Percentiles rank a stretch among this genome's conserved stretches.
These are phyloP conservation scores for Pampus argenteus DNA, from an alignment of 2,797 vertebrate genomes.

Conservation along the genomic window DNA sequence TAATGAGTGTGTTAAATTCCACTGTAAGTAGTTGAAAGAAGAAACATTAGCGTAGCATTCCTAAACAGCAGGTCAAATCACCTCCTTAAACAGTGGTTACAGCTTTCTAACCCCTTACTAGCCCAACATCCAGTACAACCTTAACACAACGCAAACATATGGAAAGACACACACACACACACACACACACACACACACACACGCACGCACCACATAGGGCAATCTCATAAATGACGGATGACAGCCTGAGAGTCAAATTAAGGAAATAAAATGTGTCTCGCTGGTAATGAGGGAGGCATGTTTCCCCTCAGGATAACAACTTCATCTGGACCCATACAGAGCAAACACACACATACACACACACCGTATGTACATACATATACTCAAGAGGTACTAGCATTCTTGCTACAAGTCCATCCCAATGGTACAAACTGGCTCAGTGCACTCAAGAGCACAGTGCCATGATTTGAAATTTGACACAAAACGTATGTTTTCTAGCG, in stretches of 20 bases:
- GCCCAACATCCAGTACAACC: slow-evolving; percentile 27
- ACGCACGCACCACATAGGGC: slow-evolving; percentile 27
- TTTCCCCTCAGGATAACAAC: slow-evolving; percentile 78
- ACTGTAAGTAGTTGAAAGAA: slow-evolving; percentile 79
- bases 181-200: slow-evolving; percentile 17
- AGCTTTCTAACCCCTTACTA: slow-evolving; percentile 34
- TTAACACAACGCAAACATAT: slow-evolving; percentile 47
- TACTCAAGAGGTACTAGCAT: slow-evolving; percentile 41
- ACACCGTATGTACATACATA: slow-evolving; percentile 14
- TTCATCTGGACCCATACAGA: slow-evolving; percentile 64
- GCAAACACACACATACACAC: slow-evolving; percentile 30
- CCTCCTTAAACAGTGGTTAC: slow-evolving; percentile 69
- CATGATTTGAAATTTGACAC: slow-evolving; percentile 79
- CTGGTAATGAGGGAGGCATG: slow-evolving; percentile 79
- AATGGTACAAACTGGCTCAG: slow-evolving; percentile 45
- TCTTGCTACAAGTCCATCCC: slow-evolving; percentile 51
- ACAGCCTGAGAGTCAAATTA: slow-evolving; percentile 82
- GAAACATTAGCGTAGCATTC: slow-evolving; percentile 62
- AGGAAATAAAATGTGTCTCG: slow-evolving; percentile 79
- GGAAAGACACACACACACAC: slow-evolving; percentile 5
- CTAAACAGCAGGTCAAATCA: slow-evolving; percentile 64
- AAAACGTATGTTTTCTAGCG: slow-evolving; percentile 80
- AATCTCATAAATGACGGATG: slow-evolving; percentile 78
- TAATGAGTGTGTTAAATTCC: slow-evolving; percentile 70
- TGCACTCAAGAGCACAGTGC: slow-evolving; percentile 56